Percentiles rank a stretch among this genome's conserved stretches.
Evolutionary conservation across 2,797 vertebrate genomes (phyloP).

Genomic region (Acomys russatus): DNA sequence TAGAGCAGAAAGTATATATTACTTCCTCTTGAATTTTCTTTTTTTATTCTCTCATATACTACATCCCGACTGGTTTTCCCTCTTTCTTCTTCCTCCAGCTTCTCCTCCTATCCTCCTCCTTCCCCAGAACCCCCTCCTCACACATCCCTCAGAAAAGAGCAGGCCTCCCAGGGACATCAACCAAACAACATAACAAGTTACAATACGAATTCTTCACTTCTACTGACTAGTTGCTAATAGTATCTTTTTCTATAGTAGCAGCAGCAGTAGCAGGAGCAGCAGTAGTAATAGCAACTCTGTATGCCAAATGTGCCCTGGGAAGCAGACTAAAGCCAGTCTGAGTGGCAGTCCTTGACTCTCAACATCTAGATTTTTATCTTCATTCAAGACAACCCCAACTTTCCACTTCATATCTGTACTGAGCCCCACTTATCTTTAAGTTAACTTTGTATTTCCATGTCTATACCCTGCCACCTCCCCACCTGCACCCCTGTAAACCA

Average conservation of each 20-base stretch:
- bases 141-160: background rate
- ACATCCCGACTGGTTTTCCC: background rate
- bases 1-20: constrained; percentile 32
- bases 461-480: background rate
- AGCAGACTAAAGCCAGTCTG: background rate
- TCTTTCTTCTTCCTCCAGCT: background rate
- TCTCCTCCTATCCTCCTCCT: background rate
- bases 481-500: background rate
- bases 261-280: background rate
- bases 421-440: background rate
- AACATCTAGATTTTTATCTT: background rate
- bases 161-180: background rate
- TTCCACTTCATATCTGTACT: background rate
- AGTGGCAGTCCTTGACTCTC: background rate
- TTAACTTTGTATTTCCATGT: background rate
- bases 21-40: constrained; percentile 62
- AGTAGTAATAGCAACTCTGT: background rate
- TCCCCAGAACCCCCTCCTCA: background rate
- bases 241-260: background rate
- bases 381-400: background rate
- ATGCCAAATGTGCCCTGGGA: no score
- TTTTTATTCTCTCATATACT: background rate
- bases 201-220: background rate
- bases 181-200: background rate
- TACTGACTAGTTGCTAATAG: no score